Evolutionary conservation across 1,140 invertebrate species (phyloP), one percentile per base, ranked within the genome.

Genomic region (Aphaenogaster rudis): DNA sequence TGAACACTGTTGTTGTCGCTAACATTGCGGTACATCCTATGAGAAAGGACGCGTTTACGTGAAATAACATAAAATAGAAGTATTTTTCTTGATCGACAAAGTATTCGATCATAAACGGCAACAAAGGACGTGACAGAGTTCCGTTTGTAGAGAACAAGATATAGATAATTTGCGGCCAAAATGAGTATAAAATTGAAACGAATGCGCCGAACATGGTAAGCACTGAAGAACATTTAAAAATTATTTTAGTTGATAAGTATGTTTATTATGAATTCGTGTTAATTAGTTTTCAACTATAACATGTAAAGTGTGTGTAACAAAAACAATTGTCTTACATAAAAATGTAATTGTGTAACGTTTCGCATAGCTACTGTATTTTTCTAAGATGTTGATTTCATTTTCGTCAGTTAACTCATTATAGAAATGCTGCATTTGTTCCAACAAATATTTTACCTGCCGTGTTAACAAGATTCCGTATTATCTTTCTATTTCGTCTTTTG

Each of bases 11-110:
- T 69, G 39, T 42, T 45, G 39, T 45, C 11, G 36, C 66, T 13
- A 69, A 0, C 6, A 21, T 2, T 21, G 11, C 39, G 1, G 4
- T 4, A 21, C 9, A 0, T 21, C 36, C 66, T 69, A 69, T 48
- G 2, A 9, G 0, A 7, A 7, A 0, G 0, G 66, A 11, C 21
- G 11, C n/a, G 4, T 8, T 45, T 11, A 17, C n/a, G 11, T 69
- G 39, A 0, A 69, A 69, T 9, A 15, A 11, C 6, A 69, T 69
- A 3, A 69, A 45, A 15, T 45, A 48, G 11, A 6, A 69, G 17
- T 69, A 69, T 69, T 28, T 69, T 21, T 69, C n/a, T 48, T 42
- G 11, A n/a, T 69, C 66, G n/a, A 69, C 17, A 5, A 69, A 69
- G 13, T 69, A 69, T 45, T 45, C 39, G 8, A 42, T 48, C 11